Conservation (phyloP, 2,888 invertebrate species). For the Catonia carolina region DNA sequence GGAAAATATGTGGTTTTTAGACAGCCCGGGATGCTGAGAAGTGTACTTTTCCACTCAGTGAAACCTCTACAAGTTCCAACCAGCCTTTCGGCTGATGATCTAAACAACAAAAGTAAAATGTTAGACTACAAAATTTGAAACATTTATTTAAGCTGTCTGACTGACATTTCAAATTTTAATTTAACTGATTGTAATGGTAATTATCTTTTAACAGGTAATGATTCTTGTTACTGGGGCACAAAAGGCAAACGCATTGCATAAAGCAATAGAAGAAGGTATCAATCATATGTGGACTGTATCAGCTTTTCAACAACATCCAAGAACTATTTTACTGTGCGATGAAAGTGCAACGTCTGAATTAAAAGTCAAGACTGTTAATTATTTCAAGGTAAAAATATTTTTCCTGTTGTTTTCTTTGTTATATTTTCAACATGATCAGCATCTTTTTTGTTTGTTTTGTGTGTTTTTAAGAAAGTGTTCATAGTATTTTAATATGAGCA, state of each 20-base stretch:
- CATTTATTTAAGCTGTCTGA: too few species aligned
- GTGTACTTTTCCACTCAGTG: too few species aligned
- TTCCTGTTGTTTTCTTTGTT: not conserved
- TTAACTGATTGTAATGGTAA: too few species aligned
- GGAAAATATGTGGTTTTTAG: too few species aligned
- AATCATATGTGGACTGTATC: slow-evolving; percentile 99
- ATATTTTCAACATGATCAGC: not conserved
- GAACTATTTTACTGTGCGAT: slow-evolving; percentile 90
- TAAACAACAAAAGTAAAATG: too few species aligned
- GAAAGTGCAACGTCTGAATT: slow-evolving; percentile 96
- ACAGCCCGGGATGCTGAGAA: too few species aligned
- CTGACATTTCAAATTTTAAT: too few species aligned
- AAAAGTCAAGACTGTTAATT: slow-evolving; percentile 96
- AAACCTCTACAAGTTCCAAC: too few species aligned
- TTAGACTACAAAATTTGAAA: too few species aligned
- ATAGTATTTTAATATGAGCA: too few species aligned
- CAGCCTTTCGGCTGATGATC: too few species aligned
- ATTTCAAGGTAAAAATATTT: slow-evolving; percentile 73
- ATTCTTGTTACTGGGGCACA: slow-evolving; percentile 94
- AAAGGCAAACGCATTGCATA: slow-evolving; percentile 93
- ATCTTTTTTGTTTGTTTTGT: not conserved
- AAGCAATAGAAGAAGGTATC: slow-evolving; percentile 96
- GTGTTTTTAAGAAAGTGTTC: too few species aligned
- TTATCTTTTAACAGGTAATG: slow-evolving; percentile 63
- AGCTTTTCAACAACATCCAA: slow-evolving; percentile 93